These are phyloP conservation scores for Dendrocincla fuliginosa DNA, from an alignment of 2,797 vertebrate genomes.

Conservation along the genomic window DNA sequence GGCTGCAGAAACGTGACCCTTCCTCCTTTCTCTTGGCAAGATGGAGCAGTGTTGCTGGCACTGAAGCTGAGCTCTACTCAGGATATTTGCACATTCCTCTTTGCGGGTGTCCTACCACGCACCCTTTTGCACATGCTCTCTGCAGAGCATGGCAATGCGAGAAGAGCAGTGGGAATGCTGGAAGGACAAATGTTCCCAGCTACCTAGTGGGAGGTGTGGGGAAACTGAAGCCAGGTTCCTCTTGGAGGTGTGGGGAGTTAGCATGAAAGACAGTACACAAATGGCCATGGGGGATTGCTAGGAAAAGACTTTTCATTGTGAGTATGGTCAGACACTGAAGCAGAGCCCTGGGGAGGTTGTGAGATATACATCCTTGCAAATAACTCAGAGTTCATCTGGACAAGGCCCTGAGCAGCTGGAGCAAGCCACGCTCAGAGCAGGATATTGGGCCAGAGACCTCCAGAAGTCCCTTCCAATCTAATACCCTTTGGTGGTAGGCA, in stretches of 20 bases:
- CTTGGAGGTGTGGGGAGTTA: not conserved
- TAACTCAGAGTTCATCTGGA: not conserved
- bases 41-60: not conserved
- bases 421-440: not conserved
- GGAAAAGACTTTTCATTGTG: not conserved
- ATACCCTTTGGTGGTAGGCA: not conserved
- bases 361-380: not conserved
- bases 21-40: not conserved
- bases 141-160: not conserved
- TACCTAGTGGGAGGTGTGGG: not conserved
- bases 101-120: not conserved
- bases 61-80: not conserved
- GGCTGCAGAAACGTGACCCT: not conserved
- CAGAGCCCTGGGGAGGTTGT: not conserved
- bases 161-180: not conserved
- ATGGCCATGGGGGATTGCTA: not conserved
- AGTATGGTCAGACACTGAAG: not conserved
- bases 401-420: not conserved
- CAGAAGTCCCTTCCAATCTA: not conserved
- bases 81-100: not conserved
- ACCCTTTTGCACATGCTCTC: fast-evolving
- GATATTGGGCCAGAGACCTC: not conserved
- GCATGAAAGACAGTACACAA: not conserved
- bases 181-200: not conserved
- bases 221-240: not conserved